Base-by-base conservation (phyloP, 2,113 vertebrate genomes). In the Zapus hudsonius region DNA sequence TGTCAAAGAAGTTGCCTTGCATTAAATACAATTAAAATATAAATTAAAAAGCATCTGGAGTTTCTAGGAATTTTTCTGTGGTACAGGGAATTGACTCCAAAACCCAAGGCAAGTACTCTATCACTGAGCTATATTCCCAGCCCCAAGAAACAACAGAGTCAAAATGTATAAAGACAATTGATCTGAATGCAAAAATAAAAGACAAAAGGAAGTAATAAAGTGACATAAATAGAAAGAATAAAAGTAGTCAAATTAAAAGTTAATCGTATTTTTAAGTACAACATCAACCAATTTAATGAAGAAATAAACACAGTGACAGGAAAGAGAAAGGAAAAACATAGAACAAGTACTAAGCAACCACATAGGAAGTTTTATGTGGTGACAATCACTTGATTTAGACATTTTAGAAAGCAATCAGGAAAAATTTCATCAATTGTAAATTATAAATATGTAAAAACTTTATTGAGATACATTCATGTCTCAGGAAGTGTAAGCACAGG, bases 241-340 rank as follows among this genome's bases (percentile, higher is more conserved):
- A 89, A 85, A 84, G 80, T n/a, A 27, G 13, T 88, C 84, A 86
- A 69, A 15, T n/a, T n/a, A 33, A 23, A 38, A 38, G 0, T 29
- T n/a, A n/a, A n/a, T n/a, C n/a, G 33, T 84, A 90, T 93, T 74
- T 79, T 29, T 1, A 75, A 29, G 25, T 11, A 85, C 20, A 64
- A 23, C 7, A 91, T 61, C 29, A 84, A 8, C 16, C 80, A 70
- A 84, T 66, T 7, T 84, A 94, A 72, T 87, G 84, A 92, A 95
- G 19, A 20, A 69, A 83, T 80, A 75, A 93, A 64, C 66, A 92
- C 59, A 59, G 76, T 42, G 33, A 40, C 84, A 19, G 36, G 12
- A 22, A 47, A 40, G 23, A 25, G 13, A 11, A 42, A 36, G 69
- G 59, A 74, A 17, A 72, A 33, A 67, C 40, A 5, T 66, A 61